A percentile compares a stretch with the other conserved stretches of the same genome.
Conservation (phyloP, 2,797 vertebrate species). For the Menidia menidia region DNA sequence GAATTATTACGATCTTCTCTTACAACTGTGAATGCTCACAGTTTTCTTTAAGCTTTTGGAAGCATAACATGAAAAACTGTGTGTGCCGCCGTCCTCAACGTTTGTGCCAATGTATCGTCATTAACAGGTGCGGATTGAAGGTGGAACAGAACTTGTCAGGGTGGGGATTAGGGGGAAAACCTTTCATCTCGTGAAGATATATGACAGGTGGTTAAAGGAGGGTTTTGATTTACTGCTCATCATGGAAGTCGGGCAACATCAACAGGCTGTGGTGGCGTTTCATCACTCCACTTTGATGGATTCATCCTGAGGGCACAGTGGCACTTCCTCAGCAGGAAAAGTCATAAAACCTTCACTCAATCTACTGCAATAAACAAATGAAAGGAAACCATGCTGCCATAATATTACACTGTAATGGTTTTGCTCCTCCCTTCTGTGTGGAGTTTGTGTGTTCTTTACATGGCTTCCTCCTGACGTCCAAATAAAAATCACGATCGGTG, state of each 20-base stretch:
- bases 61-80: neutral
- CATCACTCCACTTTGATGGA: constrained; percentile 49
- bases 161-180: constrained; percentile 29
- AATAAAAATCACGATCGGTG: no score
- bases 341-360: constrained; percentile 16
- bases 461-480: no score
- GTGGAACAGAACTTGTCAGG: constrained; percentile 5
- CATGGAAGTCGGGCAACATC: constrained; percentile 37
- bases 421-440: neutral
- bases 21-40: neutral
- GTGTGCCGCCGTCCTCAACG: constrained; percentile 10
- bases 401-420: constrained; percentile 21
- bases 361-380: constrained; percentile 19
- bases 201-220: constrained; percentile 52
- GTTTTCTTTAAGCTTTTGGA: neutral
- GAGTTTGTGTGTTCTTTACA: no score
- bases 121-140: constrained; percentile 30
- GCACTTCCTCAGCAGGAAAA: constrained; percentile 38
- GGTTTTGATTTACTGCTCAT: constrained; percentile 59
- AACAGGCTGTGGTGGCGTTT: constrained; percentile 41
- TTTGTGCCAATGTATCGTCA: constrained; percentile 10
- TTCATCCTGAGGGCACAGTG: constrained; percentile 26
- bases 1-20: no score
- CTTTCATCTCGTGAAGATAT: constrained; percentile 36
- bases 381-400: constrained; percentile 13